A percentile compares a stretch with the other conserved stretches of the same genome.
Evolutionary conservation across 2,113 vertebrate genomes (phyloP).

Genomic region (Piaya cayana): DNA sequence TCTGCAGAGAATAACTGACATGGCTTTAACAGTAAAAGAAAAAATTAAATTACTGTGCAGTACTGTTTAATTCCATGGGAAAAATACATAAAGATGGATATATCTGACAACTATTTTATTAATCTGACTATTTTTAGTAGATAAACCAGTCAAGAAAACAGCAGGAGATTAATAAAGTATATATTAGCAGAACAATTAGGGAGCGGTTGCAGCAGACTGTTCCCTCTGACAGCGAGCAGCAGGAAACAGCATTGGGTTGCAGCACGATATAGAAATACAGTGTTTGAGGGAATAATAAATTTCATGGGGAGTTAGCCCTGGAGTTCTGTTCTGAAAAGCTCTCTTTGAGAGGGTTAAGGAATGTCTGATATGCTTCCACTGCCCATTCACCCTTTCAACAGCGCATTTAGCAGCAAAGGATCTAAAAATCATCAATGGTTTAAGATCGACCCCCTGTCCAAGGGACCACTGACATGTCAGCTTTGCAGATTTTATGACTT

Average conservation of each 20-base stretch:
- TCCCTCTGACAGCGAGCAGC: background rate
- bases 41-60: background rate
- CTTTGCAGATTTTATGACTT: background rate
- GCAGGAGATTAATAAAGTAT: conserved; percentile 60
- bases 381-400: background rate
- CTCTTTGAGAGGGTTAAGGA: background rate
- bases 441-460: background rate
- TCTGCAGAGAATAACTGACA: background rate
- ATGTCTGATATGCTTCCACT: background rate
- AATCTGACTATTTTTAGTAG: conserved; percentile 54
- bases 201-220: conserved; percentile 1
- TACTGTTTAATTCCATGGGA: background rate
- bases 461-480: background rate
- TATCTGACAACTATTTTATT: conserved; percentile 21
- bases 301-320: background rate
- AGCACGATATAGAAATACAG: background rate
- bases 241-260: background rate
- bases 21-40: background rate
- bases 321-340: background rate
- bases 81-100: background rate
- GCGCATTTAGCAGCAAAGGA: background rate
- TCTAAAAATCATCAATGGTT: background rate
- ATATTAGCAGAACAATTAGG: conserved; percentile 36
- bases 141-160: conserved; percentile 43
- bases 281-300: conserved; percentile 34